These are phyloP conservation scores for Gobio occitaniae DNA, from an alignment of 2,797 vertebrate genomes.

Conservation along the genomic window DNA sequence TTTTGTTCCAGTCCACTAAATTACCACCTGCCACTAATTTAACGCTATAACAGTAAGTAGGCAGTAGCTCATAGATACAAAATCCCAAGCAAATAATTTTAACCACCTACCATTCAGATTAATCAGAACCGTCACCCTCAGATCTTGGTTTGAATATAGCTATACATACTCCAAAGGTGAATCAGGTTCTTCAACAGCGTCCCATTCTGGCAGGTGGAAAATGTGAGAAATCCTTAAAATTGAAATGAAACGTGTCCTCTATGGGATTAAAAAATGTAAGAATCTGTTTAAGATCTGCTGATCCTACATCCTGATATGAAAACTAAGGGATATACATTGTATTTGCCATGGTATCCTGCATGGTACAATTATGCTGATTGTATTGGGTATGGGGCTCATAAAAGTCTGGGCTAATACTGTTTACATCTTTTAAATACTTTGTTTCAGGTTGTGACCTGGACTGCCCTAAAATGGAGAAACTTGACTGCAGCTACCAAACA, in stretches of 20 bases:
- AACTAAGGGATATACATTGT: background rate
- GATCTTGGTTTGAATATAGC: constrained; percentile 2
- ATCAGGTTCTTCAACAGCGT: background rate
- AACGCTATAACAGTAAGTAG: background rate
- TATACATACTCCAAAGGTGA: background rate
- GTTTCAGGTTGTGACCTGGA: no score
- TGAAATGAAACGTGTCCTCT: background rate
- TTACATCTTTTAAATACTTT: no score
- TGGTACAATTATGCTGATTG: no score
- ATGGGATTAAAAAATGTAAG: background rate
- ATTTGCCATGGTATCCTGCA: background rate
- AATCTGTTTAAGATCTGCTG: background rate
- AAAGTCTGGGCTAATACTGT: no score
- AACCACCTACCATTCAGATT: background rate
- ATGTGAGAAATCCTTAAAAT: background rate
- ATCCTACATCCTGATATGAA: background rate
- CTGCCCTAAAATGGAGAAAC: background rate
- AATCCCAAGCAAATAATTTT: background rate
- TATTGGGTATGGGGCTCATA: no score
- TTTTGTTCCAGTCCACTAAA: background rate
- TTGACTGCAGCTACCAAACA: background rate
- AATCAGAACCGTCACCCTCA: background rate
- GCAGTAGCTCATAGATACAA: background rate
- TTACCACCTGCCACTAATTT: background rate
- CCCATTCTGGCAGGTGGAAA: background rate